Conservation (phyloP, 2,888 invertebrate species). For the Ceriagrion tenellum region DNA sequence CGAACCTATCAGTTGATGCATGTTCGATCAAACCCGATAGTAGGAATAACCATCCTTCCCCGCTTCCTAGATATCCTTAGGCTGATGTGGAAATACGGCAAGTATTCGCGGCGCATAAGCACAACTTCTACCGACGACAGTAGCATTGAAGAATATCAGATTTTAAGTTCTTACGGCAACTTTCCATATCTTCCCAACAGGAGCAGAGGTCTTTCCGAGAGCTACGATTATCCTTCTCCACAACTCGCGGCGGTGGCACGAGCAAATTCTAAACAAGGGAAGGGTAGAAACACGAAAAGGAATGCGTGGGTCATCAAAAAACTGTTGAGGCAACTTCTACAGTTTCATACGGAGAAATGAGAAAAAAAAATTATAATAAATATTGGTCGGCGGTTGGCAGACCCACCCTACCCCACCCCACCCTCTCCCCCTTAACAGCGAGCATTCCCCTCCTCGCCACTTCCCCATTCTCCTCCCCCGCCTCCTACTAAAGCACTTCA, state of each 20-base stretch:
- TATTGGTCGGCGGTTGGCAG: neutral
- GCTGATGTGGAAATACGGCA: too few species aligned
- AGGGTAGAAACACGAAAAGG: neutral
- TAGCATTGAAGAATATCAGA: too few species aligned
- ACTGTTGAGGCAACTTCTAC: neutral
- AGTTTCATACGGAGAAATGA: too few species aligned
- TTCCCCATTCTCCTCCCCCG: neutral
- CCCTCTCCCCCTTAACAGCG: neutral
- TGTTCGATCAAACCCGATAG: too few species aligned
- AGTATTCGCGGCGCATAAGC: too few species aligned
- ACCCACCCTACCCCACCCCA: neutral
- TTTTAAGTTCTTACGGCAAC: neutral
- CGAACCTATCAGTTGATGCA: too few species aligned
- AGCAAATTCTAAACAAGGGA: neutral
- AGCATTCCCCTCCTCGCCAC: neutral
- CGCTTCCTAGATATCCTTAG: too few species aligned
- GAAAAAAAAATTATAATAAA: neutral
- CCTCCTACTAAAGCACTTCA: constrained; percentile 27
- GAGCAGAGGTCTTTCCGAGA: too few species aligned
- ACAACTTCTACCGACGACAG: too few species aligned
- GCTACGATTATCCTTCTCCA: neutral
- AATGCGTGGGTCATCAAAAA: neutral
- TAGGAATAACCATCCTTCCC: too few species aligned
- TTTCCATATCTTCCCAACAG: neutral
- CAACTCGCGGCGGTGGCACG: neutral